Base-by-base conservation (phyloP, 2,888 invertebrate species). In the Halictus ligatus region DNA sequence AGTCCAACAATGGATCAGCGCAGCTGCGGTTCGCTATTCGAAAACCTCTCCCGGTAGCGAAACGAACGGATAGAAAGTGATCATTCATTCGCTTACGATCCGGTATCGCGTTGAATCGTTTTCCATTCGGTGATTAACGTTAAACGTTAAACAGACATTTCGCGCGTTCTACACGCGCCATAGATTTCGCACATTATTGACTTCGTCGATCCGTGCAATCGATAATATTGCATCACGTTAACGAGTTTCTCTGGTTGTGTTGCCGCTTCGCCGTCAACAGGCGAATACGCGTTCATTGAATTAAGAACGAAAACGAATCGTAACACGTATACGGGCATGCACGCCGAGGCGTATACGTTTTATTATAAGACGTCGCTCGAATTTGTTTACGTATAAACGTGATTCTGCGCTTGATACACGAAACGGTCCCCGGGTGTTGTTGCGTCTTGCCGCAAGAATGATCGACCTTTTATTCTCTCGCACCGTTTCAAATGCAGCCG, bases 111-210 rank as follows among this genome's bases (percentile, higher is more conserved):
- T 87, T 76, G 75, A 80, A 89, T 83, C 89, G 84, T 79, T 67
- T 35, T 46, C 7, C 67, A 25, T n/a, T 69, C 75, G 71, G 76
- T 77, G 85, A 86, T 85, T 74, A 77, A 83, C 46, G 83, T 15
- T 10, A n/a, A 87, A 80, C 54, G 67, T 58, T 67, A 21, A 67
- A 54, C 75, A 15, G 84, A 84, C 81, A 78, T 88, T 90, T 90
- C 84, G 90, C 90, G 90, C 90, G 90, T 86, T 75, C 82, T 84
- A 77, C 69, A 71, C 64, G 80, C 86, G 90, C 86, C 86, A 86
- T 85, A 85, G 84, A 88, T 88, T 88, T 88, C 60, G 78, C 72
- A 80, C 80, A 35, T 78, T 86, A 88, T 88, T 86, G 86, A 86
- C 82, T 83, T 79, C 29, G 81, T 89, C 78, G 89, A 89, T 89